These are phyloP conservation scores for Choreutis nemorana DNA, from an alignment of 2,888 invertebrate genomes.

Conservation along the genomic window DNA sequence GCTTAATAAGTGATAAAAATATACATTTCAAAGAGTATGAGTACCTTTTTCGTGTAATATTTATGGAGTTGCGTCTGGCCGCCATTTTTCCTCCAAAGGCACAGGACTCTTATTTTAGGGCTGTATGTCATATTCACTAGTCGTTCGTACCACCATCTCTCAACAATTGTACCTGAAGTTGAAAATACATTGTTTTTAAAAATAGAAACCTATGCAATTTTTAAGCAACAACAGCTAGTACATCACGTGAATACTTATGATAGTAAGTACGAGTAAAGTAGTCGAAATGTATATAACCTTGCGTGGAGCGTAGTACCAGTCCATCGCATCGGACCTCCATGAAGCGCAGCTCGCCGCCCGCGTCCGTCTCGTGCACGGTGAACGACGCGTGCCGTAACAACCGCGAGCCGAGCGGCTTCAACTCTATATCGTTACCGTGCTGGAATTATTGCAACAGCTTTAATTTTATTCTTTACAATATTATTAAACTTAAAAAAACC, in stretches of 20 bases:
- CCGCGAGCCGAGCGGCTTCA: constrained; percentile 95
- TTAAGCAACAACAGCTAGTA: background rate
- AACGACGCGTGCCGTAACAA: constrained; percentile 97
- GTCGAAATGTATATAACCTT: constrained; percentile 40
- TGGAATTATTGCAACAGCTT: too few relatives aligned
- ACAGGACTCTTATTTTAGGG: constrained; percentile 96
- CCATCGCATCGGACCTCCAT: constrained; percentile 98
- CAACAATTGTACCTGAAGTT: constrained; percentile 80
- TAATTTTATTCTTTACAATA: too few relatives aligned
- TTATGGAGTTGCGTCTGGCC: constrained; percentile 96
- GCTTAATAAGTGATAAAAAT: too few relatives aligned
- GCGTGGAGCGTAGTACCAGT: constrained; percentile 77
- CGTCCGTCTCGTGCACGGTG: constrained; percentile 94
- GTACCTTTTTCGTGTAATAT: constrained; percentile 99
- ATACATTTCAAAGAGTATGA: too few relatives aligned
- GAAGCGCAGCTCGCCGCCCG: constrained; percentile 86
- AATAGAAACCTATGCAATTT: background rate
- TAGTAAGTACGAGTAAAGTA: background rate
- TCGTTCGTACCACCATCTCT: constrained; percentile 99
- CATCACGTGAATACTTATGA: background rate
- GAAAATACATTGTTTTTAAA: background rate
- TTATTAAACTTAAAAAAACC: too few relatives aligned
- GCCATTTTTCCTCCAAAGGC: constrained; percentile 95
- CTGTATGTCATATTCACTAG: constrained; percentile 99
- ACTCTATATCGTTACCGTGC: constrained; percentile 97